Conservation (phyloP, 2,888 invertebrate genomes). For the Sinodicranocentrus sp. region DNA sequence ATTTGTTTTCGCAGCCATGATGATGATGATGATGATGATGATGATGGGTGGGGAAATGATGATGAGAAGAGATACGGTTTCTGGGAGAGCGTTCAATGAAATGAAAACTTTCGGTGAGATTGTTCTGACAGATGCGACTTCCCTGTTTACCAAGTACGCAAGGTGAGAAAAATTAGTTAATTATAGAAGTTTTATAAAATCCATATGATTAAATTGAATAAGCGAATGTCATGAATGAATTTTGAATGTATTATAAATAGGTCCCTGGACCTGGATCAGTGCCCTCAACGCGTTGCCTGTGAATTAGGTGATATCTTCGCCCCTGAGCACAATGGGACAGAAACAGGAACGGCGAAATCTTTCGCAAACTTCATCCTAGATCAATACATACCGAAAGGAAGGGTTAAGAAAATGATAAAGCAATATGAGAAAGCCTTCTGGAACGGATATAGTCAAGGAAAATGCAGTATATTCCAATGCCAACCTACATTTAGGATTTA, state of each 20-base stretch:
- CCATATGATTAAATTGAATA: not conserved
- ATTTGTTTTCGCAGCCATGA: conserved; percentile 43
- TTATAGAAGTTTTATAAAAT: not conserved
- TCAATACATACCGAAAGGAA: conserved; percentile 72
- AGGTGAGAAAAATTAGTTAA: conserved; percentile 48
- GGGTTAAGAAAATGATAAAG: conserved; percentile 58
- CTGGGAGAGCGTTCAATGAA: conserved; percentile 56
- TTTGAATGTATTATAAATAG: no score
- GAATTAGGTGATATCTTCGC: conserved; percentile 69
- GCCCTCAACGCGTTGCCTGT: conserved; percentile 73
- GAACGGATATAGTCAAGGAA: conserved; percentile 53
- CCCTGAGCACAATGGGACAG: conserved; percentile 64
- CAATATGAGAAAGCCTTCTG: conserved; percentile 73
- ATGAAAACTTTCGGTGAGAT: conserved; percentile 71
- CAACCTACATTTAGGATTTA: conserved; percentile 50
- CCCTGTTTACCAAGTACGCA: conserved; percentile 67
- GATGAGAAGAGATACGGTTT: conserved; percentile 42
- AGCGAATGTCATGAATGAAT: no score
- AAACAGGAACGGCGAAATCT: conserved; percentile 61
- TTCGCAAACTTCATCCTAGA: conserved; percentile 73
- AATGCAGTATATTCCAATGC: conserved; percentile 68
- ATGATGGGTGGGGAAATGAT: conserved; percentile 57
- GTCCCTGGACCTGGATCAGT: conserved; percentile 74
- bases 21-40: conserved; percentile 69
- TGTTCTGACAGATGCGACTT: conserved; percentile 60